Evolutionary conservation across 2,888 invertebrate species (phyloP).

Genomic region (Yponomeuta malinellus): DNA sequence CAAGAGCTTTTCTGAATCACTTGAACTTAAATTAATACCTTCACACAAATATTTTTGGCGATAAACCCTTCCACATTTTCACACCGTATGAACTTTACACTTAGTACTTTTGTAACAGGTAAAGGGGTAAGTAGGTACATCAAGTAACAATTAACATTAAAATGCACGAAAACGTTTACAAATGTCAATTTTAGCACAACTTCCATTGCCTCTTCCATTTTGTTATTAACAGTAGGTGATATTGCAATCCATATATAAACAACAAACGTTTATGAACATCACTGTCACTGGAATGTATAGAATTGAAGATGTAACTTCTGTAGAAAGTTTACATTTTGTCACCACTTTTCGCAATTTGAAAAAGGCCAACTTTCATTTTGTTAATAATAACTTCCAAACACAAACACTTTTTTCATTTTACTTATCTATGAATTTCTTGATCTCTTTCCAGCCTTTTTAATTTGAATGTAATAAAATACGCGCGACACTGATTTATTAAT

Average conservation of each 20-base stretch:
- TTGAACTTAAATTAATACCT: background rate
- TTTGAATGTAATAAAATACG: constrained; percentile 1
- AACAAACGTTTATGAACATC: background rate
- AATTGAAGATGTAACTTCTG: background rate
- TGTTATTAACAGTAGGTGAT: no score
- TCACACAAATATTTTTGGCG: background rate
- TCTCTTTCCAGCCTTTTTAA: background rate
- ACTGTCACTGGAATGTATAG: background rate
- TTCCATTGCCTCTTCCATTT: background rate
- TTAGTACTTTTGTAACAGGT: background rate
- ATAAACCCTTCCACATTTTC: background rate
- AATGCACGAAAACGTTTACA: background rate
- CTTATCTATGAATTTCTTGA: background rate
- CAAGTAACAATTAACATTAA: background rate
- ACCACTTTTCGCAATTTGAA: background rate
- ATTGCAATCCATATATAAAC: background rate
- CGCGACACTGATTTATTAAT: background rate
- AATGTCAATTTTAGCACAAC: background rate
- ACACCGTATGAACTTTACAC: background rate
- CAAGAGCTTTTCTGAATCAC: background rate
- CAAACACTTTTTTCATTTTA: no score
- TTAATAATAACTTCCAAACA: no score
- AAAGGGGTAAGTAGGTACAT: background rate
- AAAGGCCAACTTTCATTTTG: no score
- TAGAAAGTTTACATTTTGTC: background rate